phyloP scores from a whole-genome alignment of 2,797 vertebrate genomes.

The Gouania willdenowi region DNA sequence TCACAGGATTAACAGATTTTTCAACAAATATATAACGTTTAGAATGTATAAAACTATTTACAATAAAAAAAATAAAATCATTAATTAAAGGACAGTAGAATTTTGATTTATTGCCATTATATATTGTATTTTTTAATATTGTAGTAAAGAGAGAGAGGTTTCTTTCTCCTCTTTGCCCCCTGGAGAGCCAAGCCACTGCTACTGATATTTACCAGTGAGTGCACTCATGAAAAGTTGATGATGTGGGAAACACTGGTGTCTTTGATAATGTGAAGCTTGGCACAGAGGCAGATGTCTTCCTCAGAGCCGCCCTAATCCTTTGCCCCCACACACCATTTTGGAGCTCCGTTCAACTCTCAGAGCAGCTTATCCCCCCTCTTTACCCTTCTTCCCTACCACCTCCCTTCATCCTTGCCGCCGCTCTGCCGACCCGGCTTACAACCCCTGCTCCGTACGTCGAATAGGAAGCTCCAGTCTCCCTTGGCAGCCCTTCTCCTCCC shows the following conservation, averaged over 20 bases:
- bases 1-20: too few relatives aligned
- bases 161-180: conserved; percentile 38
- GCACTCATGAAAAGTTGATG: conserved; percentile 82
- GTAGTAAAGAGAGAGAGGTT: conserved; percentile 59
- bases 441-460: conserved; percentile 58
- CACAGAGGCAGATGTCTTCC: conserved; percentile 81
- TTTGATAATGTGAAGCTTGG: conserved; percentile 77
- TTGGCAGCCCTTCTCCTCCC: conserved; percentile 71
- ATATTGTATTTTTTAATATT: conserved; percentile 48
- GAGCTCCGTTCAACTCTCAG: conserved; percentile 71
- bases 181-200: conserved; percentile 51
- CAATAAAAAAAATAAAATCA: too few relatives aligned
- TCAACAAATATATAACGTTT: too few relatives aligned
- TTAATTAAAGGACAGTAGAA: too few relatives aligned
- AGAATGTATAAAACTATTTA: too few relatives aligned
- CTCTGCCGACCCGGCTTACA: conserved; percentile 51
- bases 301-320: conserved; percentile 77
- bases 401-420: conserved; percentile 53
- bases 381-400: conserved; percentile 53
- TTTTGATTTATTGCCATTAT: too few relatives aligned
- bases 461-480: conserved; percentile 63
- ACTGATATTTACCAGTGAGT: conserved; percentile 76
- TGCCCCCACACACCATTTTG: conserved; percentile 72
- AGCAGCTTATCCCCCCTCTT: conserved; percentile 73
- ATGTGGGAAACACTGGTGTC: conserved; percentile 77